A percentile compares a stretch with the other conserved stretches of the same genome.
These are phyloP conservation scores for Dipodomys ordii DNA, from an alignment of 2,113 vertebrate species.

Conservation along the genomic window DNA sequence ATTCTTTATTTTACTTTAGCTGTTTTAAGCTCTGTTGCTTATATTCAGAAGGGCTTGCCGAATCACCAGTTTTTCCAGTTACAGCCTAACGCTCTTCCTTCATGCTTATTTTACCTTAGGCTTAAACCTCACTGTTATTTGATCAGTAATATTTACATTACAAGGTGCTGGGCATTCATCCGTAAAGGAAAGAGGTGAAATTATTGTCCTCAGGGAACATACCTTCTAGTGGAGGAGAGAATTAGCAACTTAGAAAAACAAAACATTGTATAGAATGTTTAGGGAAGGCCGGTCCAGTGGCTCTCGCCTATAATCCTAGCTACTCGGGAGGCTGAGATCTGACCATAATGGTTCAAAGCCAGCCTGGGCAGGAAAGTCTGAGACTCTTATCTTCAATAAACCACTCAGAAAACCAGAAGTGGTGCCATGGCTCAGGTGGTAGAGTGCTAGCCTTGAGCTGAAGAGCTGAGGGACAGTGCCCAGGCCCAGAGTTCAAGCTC, in stretches of 20 bases:
- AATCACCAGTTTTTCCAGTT: neutral
- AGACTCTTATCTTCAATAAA: too few species aligned
- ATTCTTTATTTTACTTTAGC: neutral
- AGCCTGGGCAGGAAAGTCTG: too few species aligned
- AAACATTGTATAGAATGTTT: neutral
- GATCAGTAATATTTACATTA: neutral
- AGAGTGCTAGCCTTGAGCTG: too few species aligned
- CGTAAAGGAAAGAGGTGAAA: neutral
- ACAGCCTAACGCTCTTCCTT: neutral
- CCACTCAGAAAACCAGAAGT: too few species aligned
- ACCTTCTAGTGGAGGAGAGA: neutral
- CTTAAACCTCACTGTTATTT: neutral
- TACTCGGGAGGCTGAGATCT: too few species aligned
- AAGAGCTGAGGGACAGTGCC: too few species aligned
- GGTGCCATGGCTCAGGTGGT: too few species aligned
- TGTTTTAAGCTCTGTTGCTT: neutral
- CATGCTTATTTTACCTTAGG: neutral
- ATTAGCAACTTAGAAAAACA: neutral
- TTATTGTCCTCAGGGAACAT: neutral
- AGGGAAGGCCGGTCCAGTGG: neutral
- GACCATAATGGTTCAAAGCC: too few species aligned
- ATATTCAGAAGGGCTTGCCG: neutral
- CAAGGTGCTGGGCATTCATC: neutral
- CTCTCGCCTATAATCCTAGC: too few species aligned
- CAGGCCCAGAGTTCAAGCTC: too few species aligned